Percentiles rank a stretch among this genome's conserved stretches.
Conservation (phyloP, 2,888 invertebrate species). For the Rapana venosa region DNA sequence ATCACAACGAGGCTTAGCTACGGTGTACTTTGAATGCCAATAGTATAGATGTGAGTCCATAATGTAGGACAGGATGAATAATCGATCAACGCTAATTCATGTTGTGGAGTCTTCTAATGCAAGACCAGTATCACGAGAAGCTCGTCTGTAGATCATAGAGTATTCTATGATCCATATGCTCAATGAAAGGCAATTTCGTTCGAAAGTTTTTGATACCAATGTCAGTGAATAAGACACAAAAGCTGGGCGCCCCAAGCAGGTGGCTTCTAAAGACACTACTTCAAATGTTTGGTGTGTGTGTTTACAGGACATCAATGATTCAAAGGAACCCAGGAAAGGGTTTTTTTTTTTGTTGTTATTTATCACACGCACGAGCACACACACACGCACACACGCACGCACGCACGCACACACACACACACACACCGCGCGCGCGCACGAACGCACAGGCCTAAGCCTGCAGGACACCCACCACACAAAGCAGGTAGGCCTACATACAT, state of each 20-base stretch:
- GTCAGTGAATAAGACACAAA: background rate
- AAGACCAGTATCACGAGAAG: too few relatives aligned
- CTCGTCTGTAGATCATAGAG: background rate
- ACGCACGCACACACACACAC: background rate
- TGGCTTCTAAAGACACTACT: background rate
- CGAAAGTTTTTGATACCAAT: background rate
- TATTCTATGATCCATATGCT: background rate
- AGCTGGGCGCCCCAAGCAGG: background rate
- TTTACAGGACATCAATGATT: too few relatives aligned
- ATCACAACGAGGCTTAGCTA: slow-evolving; percentile 24
- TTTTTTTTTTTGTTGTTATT: background rate
- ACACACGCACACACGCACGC: background rate
- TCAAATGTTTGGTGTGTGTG: background rate
- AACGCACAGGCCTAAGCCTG: background rate
- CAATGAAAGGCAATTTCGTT: background rate
- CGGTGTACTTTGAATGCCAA: background rate
- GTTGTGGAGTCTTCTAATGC: too few relatives aligned
- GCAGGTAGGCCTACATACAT: background rate
- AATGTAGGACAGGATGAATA: background rate
- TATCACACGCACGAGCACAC: background rate
- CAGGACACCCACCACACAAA: background rate
- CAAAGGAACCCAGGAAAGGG: too few relatives aligned
- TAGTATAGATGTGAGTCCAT: background rate
- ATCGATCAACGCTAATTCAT: too few relatives aligned
- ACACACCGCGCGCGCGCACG: background rate